These are phyloP conservation scores for Acromyrmex heyeri DNA, from an alignment of 1,140 invertebrate genomes.

Conservation along the genomic window DNA sequence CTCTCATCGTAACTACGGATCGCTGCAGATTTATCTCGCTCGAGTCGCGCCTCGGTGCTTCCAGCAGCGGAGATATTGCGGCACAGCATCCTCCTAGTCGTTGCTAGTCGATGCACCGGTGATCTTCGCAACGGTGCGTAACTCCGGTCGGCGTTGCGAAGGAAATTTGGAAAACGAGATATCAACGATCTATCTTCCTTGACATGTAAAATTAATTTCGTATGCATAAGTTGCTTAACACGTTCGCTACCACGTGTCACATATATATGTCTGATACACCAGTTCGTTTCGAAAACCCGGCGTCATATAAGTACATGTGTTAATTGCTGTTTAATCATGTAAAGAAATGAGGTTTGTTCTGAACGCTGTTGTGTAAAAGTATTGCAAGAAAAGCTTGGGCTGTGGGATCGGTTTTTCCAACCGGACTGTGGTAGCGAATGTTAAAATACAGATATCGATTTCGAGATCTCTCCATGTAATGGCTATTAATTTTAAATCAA, in stretches of 20 bases:
- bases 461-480: not conserved
- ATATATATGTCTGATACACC: too few relatives aligned
- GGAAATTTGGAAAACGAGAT: conserved; percentile 50
- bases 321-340: too few relatives aligned
- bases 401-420: too few relatives aligned
- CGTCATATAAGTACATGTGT: too few relatives aligned
- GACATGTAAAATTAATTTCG: conserved; percentile 21
- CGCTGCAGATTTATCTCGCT: conserved; percentile 48
- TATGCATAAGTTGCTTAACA: not conserved
- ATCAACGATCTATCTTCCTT: conserved; percentile 12
- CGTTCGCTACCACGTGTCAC: too few relatives aligned
- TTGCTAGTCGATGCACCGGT: conserved; percentile 11
- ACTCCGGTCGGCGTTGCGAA: conserved; percentile 40
- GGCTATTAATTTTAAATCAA: not conserved
- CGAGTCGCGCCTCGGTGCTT: conserved; percentile 52
- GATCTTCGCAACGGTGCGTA: conserved; percentile 43
- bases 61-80: conserved; percentile 33
- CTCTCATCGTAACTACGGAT: not conserved
- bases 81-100: conserved; percentile 53
- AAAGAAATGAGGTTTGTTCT: too few relatives aligned
- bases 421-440: too few relatives aligned
- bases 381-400: too few relatives aligned
- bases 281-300: too few relatives aligned
- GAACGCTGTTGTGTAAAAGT: too few relatives aligned
- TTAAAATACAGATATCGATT: not conserved